Percentiles rank a stretch among this genome's conserved stretches.
These are phyloP conservation scores for Globodera ellingtonae DNA, from an alignment of 1,140 invertebrate genomes.

Conservation along the genomic window DNA sequence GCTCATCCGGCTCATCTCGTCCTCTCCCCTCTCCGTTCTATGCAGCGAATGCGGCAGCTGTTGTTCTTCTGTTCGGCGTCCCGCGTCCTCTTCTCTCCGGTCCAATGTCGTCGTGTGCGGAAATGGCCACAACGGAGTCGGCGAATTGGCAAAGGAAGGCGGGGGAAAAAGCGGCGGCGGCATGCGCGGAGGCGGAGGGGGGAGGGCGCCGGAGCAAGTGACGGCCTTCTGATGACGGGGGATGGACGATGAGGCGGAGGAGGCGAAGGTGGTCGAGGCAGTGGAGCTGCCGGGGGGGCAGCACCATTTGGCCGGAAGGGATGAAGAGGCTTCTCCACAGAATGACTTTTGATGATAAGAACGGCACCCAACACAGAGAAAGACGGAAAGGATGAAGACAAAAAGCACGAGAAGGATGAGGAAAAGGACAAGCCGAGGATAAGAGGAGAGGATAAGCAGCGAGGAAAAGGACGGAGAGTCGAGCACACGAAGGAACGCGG, in stretches of 20 bases:
- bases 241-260: constrained; percentile 3
- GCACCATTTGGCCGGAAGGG: background rate
- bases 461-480: constrained; percentile 16
- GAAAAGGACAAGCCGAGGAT: background rate
- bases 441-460: constrained; percentile 5
- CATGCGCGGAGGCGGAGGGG: constrained; percentile 14
- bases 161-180: constrained; percentile 26
- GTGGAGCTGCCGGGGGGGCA: background rate
- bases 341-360: background rate
- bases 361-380: background rate
- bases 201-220: background rate
- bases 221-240: background rate
- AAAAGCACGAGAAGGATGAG: constrained; percentile 18
- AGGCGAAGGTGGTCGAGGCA: constrained; percentile 14
- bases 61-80: constrained; percentile 29
- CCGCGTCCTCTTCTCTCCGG: constrained; percentile 6
- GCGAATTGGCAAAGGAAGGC: background rate
- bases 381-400: background rate
- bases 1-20: constrained; percentile 43
- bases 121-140: background rate
- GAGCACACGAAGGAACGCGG: constrained; percentile 30
- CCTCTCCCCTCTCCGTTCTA: constrained; percentile 32
- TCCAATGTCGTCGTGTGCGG: constrained; percentile 2
- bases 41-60: constrained; percentile 28
- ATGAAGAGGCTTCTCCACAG: constrained; percentile 9